Percentiles rank a stretch among this genome's conserved stretches.
Conservation (phyloP, 2,888 invertebrate species). For the Drosophila cognata region DNA sequence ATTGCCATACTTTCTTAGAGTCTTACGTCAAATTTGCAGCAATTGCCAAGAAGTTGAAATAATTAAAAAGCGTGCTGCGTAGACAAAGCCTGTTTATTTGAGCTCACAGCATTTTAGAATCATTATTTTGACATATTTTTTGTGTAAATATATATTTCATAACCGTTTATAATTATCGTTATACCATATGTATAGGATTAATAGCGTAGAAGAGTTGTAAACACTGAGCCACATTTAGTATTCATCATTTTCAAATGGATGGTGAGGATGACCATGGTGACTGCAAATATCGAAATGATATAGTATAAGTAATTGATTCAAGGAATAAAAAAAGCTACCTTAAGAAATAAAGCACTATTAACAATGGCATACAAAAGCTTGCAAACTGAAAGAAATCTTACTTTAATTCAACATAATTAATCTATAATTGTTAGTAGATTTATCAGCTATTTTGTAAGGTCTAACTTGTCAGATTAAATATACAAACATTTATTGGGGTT, state of each 20-base stretch:
- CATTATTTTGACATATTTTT: slow-evolving; percentile 21
- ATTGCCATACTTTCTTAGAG: slow-evolving; percentile 36
- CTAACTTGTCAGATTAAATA: slow-evolving; percentile 7
- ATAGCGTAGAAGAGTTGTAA: slow-evolving; percentile 1
- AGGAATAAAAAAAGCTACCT: neutral
- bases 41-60: slow-evolving; percentile 17
- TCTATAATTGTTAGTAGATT: neutral
- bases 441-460: neutral
- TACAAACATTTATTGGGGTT: slow-evolving; percentile 10
- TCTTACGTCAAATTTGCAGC: slow-evolving; percentile 42
- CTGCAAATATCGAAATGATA: slow-evolving; percentile 82
- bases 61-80: slow-evolving; percentile 30
- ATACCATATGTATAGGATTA: slow-evolving; percentile 12
- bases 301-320: neutral
- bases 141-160: slow-evolving; percentile 3
- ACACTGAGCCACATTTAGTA: slow-evolving; percentile 83
- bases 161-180: slow-evolving; percentile 18
- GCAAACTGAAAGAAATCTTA: neutral
- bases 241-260: slow-evolving; percentile 88
- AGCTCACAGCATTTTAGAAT: slow-evolving; percentile 11
- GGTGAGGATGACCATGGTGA: slow-evolving; percentile 86
- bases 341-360: neutral
- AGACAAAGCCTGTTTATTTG: slow-evolving; percentile 53
- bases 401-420: neutral
- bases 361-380: neutral